Conservation (phyloP, 2,888 invertebrate genomes). For the Andrena camellia region DNA sequence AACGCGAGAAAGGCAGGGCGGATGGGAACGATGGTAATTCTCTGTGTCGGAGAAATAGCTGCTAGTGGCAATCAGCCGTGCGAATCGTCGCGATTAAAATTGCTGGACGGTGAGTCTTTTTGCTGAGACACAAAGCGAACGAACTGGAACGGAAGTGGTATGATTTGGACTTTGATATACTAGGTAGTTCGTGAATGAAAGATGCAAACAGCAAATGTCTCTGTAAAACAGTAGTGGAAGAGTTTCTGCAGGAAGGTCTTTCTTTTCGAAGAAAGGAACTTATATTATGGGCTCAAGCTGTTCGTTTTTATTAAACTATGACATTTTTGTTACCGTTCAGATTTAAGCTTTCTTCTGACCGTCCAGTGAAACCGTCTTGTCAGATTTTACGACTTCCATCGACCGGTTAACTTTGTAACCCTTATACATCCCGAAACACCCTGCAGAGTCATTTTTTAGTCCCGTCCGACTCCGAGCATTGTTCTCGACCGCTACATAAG, state of each 20-base stretch:
- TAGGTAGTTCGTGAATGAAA: not conserved
- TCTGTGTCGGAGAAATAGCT: constrained; percentile 1
- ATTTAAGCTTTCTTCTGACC: not conserved
- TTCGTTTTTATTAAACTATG: too few species aligned
- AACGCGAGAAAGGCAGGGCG: not conserved
- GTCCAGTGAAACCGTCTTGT: not conserved
- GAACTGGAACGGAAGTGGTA: not conserved
- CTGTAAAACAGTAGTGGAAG: not conserved
- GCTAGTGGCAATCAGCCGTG: constrained; percentile 4
- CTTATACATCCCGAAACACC: constrained; percentile 2
- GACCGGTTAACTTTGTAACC: not conserved
- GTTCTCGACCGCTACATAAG: not conserved
- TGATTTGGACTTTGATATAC: not conserved
- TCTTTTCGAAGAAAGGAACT: not conserved
- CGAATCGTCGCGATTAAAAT: constrained; percentile 1
- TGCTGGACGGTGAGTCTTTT: not conserved
- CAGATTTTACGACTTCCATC: not conserved
- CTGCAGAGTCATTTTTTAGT: not conserved
- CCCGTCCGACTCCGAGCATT: not conserved
- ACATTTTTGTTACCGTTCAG: not conserved
- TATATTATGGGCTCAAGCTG: not conserved
- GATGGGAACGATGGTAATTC: not conserved
- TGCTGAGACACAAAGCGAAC: not conserved
- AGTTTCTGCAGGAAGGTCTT: too few species aligned
- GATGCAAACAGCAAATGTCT: not conserved